Percentiles rank a stretch among this genome's conserved stretches.
These are phyloP conservation scores for Bradysia coprophila DNA, from an alignment of 1,140 invertebrate genomes.

Conservation along the genomic window DNA sequence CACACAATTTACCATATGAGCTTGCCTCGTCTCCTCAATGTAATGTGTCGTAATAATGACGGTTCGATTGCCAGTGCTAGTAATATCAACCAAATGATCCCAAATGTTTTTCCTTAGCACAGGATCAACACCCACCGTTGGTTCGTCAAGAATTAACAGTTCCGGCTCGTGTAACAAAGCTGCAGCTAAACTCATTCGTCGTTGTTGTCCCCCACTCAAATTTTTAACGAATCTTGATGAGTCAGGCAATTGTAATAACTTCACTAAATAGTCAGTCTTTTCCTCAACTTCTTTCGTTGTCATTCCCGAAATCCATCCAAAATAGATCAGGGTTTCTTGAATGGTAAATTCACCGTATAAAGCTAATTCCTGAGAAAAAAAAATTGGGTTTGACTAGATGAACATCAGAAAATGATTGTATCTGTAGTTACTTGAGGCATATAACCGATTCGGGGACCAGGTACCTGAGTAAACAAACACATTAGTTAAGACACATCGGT, in stretches of 20 bases:
- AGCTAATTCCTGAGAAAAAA: conserved; percentile 61
- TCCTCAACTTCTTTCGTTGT: conserved; percentile 46
- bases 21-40: conserved; percentile 90
- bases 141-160: conserved; percentile 82
- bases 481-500: too few relatives aligned
- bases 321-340: conserved; percentile 76
- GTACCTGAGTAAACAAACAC: too few relatives aligned
- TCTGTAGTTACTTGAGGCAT: conserved; percentile 35
- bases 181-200: conserved; percentile 72
- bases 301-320: conserved; percentile 78
- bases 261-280: conserved; percentile 63
- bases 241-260: conserved; percentile 51
- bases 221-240: conserved; percentile 55
- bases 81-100: conserved; percentile 83
- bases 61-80: conserved; percentile 68
- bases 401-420: not conserved
- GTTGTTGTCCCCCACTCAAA: conserved; percentile 78
- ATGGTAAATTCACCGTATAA: conserved; percentile 85
- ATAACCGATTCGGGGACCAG: conserved; percentile 50
- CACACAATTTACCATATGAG: conserved; percentile 49
- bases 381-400: too few relatives aligned
- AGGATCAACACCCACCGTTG: conserved; percentile 90
- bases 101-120: conserved; percentile 84
- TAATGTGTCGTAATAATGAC: conserved; percentile 97
- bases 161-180: conserved; percentile 78